Conservation (phyloP, 2,888 invertebrate species). For the Hyposoter dolosus region DNA sequence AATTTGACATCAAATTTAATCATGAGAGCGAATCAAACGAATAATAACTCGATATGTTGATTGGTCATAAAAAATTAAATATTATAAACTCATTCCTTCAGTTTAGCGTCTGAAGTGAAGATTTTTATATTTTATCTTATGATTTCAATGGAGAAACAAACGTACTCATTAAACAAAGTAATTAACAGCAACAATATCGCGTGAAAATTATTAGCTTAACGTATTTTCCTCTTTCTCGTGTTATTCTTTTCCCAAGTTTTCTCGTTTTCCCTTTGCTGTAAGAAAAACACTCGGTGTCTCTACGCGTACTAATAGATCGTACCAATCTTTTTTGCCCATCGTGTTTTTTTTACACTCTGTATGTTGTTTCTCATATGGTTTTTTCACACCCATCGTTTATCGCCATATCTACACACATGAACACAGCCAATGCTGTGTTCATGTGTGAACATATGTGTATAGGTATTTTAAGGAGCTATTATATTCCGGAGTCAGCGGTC, state of each 20-base stretch:
- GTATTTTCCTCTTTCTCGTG: conserved; percentile 5
- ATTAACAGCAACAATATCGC: not conserved
- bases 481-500: conserved; percentile 58
- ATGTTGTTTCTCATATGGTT: conserved; percentile 11
- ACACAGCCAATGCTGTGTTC: not conserved
- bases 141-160: not conserved
- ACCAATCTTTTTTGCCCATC: conserved; percentile 4
- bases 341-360: conserved; percentile 16
- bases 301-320: not conserved
- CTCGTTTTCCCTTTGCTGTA: not conserved
- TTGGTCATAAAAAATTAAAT: too few relatives aligned
- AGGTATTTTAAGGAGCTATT: conserved; percentile 2
- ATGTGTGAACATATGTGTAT: not conserved
- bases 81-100: not conserved
- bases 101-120: not conserved
- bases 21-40: not conserved
- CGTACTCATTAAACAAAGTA: not conserved
- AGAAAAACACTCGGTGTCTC: not conserved
- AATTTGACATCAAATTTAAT: not conserved
- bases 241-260: not conserved
- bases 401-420: not conserved
- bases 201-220: not conserved
- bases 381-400: conserved; percentile 21
- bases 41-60: not conserved
- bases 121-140: not conserved